phyloP scores from a whole-genome alignment of 2,888 invertebrate species.

The Antitype chi region DNA sequence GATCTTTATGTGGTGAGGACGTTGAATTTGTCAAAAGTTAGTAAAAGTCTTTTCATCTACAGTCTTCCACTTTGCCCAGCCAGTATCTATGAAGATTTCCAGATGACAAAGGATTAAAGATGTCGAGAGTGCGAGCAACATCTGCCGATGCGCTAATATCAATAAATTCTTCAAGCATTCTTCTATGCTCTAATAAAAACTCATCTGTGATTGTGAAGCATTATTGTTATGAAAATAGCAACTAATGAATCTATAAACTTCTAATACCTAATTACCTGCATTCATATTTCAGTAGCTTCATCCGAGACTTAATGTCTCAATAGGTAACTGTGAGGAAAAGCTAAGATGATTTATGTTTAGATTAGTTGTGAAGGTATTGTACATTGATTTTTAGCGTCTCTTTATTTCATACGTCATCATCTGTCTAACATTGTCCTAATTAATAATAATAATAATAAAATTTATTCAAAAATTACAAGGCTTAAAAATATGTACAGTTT shows the following conservation, averaged over 20 bases:
- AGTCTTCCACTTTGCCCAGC: not conserved
- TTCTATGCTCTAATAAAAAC: conserved; percentile 12
- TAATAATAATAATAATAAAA: too few species aligned
- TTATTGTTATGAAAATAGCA: conserved; percentile 28
- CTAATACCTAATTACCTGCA: not conserved
- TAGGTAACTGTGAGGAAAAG: not conserved
- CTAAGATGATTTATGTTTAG: not conserved
- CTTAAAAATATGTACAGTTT: too few species aligned
- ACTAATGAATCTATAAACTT: conserved; percentile 10
- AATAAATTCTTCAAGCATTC: conserved; percentile 30
- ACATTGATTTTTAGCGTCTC: too few species aligned
- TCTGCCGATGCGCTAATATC: conserved; percentile 25
- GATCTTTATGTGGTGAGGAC: not conserved
- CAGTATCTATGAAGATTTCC: not conserved
- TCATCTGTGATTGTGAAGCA: conserved; percentile 16
- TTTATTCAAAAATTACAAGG: too few species aligned
- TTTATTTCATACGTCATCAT: too few species aligned
- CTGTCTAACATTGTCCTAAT: too few species aligned
- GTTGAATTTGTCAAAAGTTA: not conserved
- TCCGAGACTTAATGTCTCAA: not conserved
- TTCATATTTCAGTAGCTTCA: not conserved
- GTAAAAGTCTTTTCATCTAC: not conserved
- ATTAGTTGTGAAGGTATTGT: not conserved
- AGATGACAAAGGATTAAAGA: not conserved
- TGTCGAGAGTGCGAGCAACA: not conserved